Percentiles rank a stretch among this genome's conserved stretches.
Conservation (phyloP, 2,888 invertebrate species). For the Ypsolopha sequella region DNA sequence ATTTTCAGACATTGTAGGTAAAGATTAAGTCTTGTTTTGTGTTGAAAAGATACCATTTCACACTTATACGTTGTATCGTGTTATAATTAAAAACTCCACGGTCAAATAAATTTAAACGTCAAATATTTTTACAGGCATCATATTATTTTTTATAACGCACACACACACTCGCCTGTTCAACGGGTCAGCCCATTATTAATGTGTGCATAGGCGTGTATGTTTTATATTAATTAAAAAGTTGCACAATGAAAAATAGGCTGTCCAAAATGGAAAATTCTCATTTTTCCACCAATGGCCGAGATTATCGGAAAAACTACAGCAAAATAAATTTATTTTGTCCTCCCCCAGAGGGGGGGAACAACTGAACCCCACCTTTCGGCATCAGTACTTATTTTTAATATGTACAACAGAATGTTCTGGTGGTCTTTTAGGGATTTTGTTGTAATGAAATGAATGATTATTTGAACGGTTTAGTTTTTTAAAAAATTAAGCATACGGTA, state of each 20-base stretch:
- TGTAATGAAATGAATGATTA: no score
- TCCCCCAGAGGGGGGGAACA: constrained; percentile 19
- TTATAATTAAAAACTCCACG: no score
- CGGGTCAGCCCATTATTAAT: background rate
- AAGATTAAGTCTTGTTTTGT: no score
- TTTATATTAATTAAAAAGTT: constrained; percentile 13
- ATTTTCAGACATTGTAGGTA: no score
- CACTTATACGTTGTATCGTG: no score
- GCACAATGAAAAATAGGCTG: constrained; percentile 27
- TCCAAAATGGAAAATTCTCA: constrained; percentile 56
- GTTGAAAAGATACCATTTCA: no score
- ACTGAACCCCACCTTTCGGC: constrained; percentile 18
- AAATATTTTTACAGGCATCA: no score
- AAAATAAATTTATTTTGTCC: constrained; percentile 61
- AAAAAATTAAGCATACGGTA: no score
- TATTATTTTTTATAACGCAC: no score
- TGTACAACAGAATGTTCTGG: constrained; percentile 8
- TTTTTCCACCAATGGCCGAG: constrained; percentile 65
- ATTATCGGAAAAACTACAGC: constrained; percentile 67
- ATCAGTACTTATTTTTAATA: constrained; percentile 51
- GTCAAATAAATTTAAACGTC: no score
- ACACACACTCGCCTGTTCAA: no score
- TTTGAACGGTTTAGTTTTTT: no score
- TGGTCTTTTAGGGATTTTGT: background rate
- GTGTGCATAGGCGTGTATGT: background rate